Conservation (phyloP, 2,113 vertebrate species). For the Scophthalmus maximus region DNA sequence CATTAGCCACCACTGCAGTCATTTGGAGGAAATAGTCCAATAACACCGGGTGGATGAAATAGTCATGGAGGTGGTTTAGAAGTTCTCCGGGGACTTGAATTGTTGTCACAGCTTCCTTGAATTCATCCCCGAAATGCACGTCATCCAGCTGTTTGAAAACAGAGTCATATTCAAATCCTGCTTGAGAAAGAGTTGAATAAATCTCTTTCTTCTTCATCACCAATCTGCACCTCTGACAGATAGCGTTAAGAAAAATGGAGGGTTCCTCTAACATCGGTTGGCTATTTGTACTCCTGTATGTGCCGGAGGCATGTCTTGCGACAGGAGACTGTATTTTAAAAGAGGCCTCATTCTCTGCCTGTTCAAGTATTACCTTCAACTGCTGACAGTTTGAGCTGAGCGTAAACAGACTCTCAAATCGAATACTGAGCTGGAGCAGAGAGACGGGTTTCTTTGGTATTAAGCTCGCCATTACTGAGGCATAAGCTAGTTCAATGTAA, state of each 20-base stretch:
- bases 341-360: conserved; percentile 44
- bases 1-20: conserved; percentile 74
- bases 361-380: conserved; percentile 81
- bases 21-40: conserved; percentile 90
- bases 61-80: conserved; percentile 78
- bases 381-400: conserved; percentile 75
- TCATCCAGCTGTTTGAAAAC: conserved; percentile 83
- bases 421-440: conserved; percentile 78
- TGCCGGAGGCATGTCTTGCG: conserved; percentile 82
- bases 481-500: conserved; percentile 86
- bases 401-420: conserved; percentile 81
- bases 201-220: conserved; percentile 74
- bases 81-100: conserved; percentile 81
- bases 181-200: conserved; percentile 80
- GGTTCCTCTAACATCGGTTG: conserved; percentile 76
- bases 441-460: conserved; percentile 79
- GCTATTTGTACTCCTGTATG: conserved; percentile 58
- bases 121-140: conserved; percentile 82
- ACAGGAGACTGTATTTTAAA: conserved; percentile 84
- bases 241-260: conserved; percentile 71
- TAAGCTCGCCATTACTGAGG: conserved; percentile 78
- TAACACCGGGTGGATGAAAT: conserved; percentile 87
- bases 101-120: conserved; percentile 85
- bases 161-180: conserved; percentile 86
- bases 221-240: conserved; percentile 82